Conservation (phyloP, 2,113 vertebrate genomes). For the Siniperca chuatsi region DNA sequence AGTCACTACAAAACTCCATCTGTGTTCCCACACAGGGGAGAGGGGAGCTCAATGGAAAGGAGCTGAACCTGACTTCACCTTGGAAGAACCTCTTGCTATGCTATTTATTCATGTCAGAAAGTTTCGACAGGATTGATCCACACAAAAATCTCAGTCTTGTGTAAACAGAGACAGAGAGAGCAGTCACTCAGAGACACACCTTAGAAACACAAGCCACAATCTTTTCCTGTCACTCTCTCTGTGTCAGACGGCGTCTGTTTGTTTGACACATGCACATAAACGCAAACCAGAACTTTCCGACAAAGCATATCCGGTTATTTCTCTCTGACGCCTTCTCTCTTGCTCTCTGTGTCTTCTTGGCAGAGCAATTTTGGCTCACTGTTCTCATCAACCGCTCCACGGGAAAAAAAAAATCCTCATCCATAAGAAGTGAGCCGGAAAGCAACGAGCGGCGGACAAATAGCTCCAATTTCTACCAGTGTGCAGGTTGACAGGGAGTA, state of each 20-base stretch:
- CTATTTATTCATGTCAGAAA: constrained; percentile 31
- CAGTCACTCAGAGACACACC: constrained; percentile 43
- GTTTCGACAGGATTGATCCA: constrained; percentile 42
- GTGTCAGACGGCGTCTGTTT: constrained; percentile 43
- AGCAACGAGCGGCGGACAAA: constrained; percentile 64
- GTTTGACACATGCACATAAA: constrained; percentile 64
- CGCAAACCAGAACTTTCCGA: constrained; percentile 49
- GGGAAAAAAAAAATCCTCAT: constrained; percentile 47
- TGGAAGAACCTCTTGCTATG: constrained; percentile 13
- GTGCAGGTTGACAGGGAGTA: constrained; percentile 63
- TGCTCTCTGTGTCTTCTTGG: constrained; percentile 52
- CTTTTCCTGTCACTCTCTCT: constrained; percentile 19
- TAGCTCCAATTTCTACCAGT: constrained; percentile 67
- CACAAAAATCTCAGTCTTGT: constrained; percentile 42
- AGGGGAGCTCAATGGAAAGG: constrained; percentile 16
- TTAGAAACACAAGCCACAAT: constrained; percentile 46
- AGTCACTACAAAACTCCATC: constrained; percentile 25
- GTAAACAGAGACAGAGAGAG: constrained; percentile 39
- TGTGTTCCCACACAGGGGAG: constrained; percentile 1
- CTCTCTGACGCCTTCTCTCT: constrained; percentile 31
- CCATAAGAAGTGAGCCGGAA: constrained; percentile 63
- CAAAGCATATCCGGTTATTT: constrained; percentile 61
- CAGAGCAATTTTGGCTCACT: constrained; percentile 66
- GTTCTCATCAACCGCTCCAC: constrained; percentile 60
- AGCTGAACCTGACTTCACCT: constrained; percentile 48